Evolutionary conservation across 2,113 vertebrate genomes (phyloP), one percentile per base, ranked within the genome.

Genomic region (Aptenodytes forsteri): DNA sequence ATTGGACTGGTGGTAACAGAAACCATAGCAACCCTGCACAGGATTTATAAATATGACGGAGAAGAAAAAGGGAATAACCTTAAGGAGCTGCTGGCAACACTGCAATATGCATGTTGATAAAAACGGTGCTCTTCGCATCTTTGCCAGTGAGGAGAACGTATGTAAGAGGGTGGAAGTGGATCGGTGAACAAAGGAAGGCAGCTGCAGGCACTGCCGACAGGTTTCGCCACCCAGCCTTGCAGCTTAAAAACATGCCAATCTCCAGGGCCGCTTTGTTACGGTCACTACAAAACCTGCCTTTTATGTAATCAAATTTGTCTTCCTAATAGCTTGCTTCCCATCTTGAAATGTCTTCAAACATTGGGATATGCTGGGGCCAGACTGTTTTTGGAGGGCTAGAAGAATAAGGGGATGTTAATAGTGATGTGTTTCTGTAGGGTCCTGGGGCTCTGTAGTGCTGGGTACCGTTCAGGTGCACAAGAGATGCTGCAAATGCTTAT

Each of bases 21-120:
- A 96, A 93, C 92, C 89, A 92, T 87, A 87, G 96, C 76, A 90
- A 96, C 92, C 95, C 87, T 61, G 70, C 54, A 27, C 93, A 79
- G 65, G 38, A 32, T 84, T 71, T 96, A 83, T 94, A 97, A 98
- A 95, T 92, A 89, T 34, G 49, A 10, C 27, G 1, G 1, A 66
- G 83, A 89, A 82, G 50, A 38, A 88, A 84, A 89, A 90, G 80
- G 65, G 77, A 72, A 65, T 93, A 85, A 73, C 83, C 70, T 58
- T 36, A 89, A 92, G 96, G 80, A 94, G 56, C 70, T 84, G 52
- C 94, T 55, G 92, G 62, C 83, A 59, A 2, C 46, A 15, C 40
- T 12, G 27, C 64, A 93, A 21, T 81, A 56, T 27, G 77, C 42
- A 20, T 21, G 26, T 64, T 76, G 87, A 58, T 92, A 40, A 59